These are phyloP conservation scores for Nannospalax galili DNA, from an alignment of 2,113 vertebrate genomes.

Conservation along the genomic window DNA sequence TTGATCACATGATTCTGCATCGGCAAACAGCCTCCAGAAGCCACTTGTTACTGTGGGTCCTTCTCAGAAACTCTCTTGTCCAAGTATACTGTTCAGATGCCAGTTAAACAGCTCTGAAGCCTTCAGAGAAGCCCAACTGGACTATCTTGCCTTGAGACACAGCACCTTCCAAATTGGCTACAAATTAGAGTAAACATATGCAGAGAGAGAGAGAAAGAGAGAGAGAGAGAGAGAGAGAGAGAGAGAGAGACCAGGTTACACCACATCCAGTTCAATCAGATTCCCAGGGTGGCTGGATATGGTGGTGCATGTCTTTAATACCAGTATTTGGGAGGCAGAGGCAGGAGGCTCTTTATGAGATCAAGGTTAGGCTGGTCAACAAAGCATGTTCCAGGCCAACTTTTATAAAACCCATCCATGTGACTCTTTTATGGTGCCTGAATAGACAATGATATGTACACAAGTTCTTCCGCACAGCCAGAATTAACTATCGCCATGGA, in stretches of 20 bases:
- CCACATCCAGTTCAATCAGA: not conserved
- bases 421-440: not conserved
- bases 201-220: too few species aligned
- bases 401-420: not conserved
- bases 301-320: too few species aligned
- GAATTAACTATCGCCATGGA: not conserved
- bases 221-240: too few species aligned
- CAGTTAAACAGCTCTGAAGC: not conserved
- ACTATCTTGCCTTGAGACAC: not conserved
- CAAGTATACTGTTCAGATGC: not conserved
- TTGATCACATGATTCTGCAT: not conserved
- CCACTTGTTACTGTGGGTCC: not conserved
- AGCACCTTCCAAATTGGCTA: not conserved
- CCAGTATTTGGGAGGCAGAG: too few species aligned
- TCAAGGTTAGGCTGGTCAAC: too few species aligned
- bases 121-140: not conserved
- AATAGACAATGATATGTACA: not conserved
- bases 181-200: not conserved
- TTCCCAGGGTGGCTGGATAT: not conserved
- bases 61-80: not conserved
- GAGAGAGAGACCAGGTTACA: not conserved
- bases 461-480: constrained; percentile 1
- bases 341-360: too few species aligned
- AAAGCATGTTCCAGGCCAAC: too few species aligned
- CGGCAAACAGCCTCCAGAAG: constrained; percentile 25